These are phyloP conservation scores for Acleris emargana DNA, from an alignment of 2,888 invertebrate genomes.

Conservation along the genomic window DNA sequence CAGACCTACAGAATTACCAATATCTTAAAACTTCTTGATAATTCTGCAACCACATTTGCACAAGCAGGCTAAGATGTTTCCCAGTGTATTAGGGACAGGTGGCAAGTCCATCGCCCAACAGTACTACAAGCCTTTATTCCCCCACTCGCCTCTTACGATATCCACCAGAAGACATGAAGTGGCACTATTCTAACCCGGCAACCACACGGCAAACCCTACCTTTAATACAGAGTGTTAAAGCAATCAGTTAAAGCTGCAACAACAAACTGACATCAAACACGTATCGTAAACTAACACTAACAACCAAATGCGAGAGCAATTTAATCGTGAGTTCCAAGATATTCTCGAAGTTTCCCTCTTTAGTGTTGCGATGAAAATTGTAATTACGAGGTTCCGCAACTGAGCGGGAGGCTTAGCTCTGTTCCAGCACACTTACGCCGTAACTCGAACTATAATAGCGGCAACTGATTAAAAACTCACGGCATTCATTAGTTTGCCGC, in stretches of 20 bases:
- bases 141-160: no score
- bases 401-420: conserved; percentile 24
- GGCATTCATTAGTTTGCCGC: no score
- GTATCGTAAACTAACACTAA: conserved; percentile 24
- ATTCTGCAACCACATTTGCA: no score
- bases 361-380: conserved; percentile 41
- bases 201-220: no score
- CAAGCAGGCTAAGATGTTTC: no score
- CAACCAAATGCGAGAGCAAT: conserved; percentile 17
- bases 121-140: no score
- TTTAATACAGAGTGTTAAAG: neutral
- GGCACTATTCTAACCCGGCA: no score
- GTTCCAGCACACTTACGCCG: conserved; percentile 30
- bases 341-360: conserved; percentile 29
- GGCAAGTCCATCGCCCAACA: no score
- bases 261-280: conserved; percentile 14
- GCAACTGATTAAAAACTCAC: conserved; percentile 14
- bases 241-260: neutral
- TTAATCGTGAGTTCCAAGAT: conserved; percentile 29
- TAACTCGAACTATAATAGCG: conserved; percentile 11
- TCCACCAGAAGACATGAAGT: no score
- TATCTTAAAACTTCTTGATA: no score
- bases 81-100: no score
- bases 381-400: conserved; percentile 39
- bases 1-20: no score